A percentile compares a stretch with the other conserved stretches of the same genome.
Evolutionary conservation across 2,113 vertebrate genomes (phyloP).

Genomic region (Dolichallabes microphthalmus): DNA sequence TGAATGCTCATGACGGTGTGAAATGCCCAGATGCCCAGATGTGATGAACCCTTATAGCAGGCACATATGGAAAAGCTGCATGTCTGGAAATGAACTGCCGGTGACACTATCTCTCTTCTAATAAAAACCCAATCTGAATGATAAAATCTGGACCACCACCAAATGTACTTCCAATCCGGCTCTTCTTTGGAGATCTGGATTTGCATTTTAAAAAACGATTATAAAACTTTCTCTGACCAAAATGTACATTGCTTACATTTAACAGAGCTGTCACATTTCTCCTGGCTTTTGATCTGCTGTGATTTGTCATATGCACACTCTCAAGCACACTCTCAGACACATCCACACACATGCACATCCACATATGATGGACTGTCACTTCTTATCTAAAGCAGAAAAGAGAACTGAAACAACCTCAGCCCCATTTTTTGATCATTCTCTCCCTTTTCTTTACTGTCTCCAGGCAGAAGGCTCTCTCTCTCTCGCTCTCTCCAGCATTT

Average conservation of each 20-base stretch:
- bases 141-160: slow-evolving; percentile 3
- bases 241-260: not conserved
- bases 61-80: slow-evolving; percentile 14
- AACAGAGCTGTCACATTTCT: not conserved
- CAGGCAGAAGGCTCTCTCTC: slow-evolving; percentile 45
- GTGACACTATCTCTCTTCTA: not conserved
- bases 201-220: not conserved
- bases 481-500: slow-evolving; percentile 49
- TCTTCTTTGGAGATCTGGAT: not conserved
- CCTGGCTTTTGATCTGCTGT: not conserved
- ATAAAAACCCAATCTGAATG: not conserved
- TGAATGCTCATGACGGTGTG: slow-evolving; percentile 15
- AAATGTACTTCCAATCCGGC: not conserved
- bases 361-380: not conserved
- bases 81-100: not conserved
- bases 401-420: not conserved
- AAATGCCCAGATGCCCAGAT: slow-evolving; percentile 41
- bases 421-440: not conserved
- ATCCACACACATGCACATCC: slow-evolving; percentile 3
- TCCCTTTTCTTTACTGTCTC: slow-evolving; percentile 27
- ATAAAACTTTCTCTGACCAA: not conserved
- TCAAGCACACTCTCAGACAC: not conserved
- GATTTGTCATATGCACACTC: not conserved
- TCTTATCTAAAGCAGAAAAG: not conserved
- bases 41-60: slow-evolving; percentile 16